Percentiles rank a stretch among this genome's conserved stretches.
Evolutionary conservation across 2,888 invertebrate genomes (phyloP).

Genomic region (Meteorus cinctellus): DNA sequence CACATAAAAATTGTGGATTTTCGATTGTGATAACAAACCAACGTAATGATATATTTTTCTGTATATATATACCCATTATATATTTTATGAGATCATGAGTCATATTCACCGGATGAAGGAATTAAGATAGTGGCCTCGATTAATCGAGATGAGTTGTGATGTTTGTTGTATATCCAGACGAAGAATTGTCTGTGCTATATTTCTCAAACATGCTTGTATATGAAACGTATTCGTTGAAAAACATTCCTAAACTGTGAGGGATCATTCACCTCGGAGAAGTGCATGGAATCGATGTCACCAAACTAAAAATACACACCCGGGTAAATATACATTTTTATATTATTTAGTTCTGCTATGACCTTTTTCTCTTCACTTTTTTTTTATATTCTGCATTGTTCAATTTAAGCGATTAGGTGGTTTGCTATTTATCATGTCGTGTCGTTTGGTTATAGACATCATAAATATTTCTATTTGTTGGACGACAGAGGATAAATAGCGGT

Average conservation of each 20-base stretch:
- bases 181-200: slow-evolving; percentile 13
- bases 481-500: slow-evolving; percentile 21
- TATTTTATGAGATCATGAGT: slow-evolving; percentile 49
- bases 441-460: slow-evolving; percentile 21
- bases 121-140: slow-evolving; percentile 62
- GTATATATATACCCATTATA: not conserved
- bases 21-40: too few species aligned
- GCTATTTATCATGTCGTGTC: slow-evolving; percentile 11
- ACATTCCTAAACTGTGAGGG: not conserved
- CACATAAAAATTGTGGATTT: too few species aligned
- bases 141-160: slow-evolving; percentile 65
- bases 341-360: not conserved
- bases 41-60: not conserved
- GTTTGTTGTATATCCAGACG: slow-evolving; percentile 58
- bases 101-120: slow-evolving; percentile 63
- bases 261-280: not conserved
- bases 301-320: not conserved
- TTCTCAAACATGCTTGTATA: slow-evolving; percentile 40
- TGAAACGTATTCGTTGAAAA: slow-evolving; percentile 55
- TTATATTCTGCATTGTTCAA: not conserved
- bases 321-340: not conserved
- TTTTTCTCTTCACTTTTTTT: not conserved
- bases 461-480: slow-evolving; percentile 30
- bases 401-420: not conserved
- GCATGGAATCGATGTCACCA: not conserved